Conservation (phyloP, 2,113 vertebrate genomes). For the Oenanthe oenanthe region DNA sequence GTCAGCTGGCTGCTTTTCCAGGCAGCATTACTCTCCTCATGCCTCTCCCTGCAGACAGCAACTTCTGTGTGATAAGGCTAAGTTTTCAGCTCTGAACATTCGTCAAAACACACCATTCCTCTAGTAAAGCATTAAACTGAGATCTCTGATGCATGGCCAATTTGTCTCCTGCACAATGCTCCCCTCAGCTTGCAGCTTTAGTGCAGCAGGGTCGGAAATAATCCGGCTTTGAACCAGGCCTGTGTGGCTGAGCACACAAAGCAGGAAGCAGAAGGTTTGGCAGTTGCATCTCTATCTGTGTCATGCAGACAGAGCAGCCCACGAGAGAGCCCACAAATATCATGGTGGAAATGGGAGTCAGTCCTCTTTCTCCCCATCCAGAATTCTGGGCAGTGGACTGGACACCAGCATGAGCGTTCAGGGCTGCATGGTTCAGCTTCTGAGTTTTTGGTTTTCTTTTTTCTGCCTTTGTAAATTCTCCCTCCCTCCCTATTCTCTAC, state of each 20-base stretch:
- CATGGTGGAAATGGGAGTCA: background rate
- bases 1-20: slow-evolving; percentile 21
- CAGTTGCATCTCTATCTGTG: background rate
- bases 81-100: background rate
- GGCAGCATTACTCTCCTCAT: background rate
- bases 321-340: background rate
- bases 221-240: background rate
- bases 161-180: background rate
- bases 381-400: background rate
- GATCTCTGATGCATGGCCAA: background rate
- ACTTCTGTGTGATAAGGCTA: background rate
- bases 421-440: background rate
- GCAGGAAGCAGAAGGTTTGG: background rate
- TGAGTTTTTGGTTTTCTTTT: background rate
- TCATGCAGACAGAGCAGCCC: background rate
- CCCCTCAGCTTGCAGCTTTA: background rate
- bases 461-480: background rate
- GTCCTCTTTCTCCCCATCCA: background rate
- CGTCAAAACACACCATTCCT: background rate
- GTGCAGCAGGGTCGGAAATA: background rate
- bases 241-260: background rate
- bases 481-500: background rate
- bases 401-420: background rate
- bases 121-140: background rate
- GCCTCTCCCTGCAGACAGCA: background rate